These are phyloP conservation scores for Athene noctua DNA, from an alignment of 2,113 vertebrate species.

Conservation along the genomic window DNA sequence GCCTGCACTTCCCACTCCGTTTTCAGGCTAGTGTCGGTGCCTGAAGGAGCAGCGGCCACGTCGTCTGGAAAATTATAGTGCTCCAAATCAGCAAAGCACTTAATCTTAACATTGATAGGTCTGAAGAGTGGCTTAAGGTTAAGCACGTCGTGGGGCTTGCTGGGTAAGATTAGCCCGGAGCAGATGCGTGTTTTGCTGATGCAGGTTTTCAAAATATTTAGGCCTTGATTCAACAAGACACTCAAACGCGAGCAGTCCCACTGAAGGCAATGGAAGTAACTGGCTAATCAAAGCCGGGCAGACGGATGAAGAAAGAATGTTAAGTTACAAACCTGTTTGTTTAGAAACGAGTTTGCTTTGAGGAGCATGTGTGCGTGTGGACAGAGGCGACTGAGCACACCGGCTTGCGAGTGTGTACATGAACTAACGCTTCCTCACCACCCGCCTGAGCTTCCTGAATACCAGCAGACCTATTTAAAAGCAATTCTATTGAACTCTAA, in stretches of 20 bases:
- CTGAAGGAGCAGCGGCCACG: not conserved
- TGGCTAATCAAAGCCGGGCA: not conserved
- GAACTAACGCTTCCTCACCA: not conserved
- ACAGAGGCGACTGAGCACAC: not conserved
- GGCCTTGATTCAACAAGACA: constrained; percentile 1
- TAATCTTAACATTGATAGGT: constrained; percentile 1
- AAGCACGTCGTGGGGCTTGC: not conserved
- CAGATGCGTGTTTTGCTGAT: not conserved
- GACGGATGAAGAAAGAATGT: not conserved
- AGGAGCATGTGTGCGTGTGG: accelerated
- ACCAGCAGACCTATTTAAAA: not conserved
- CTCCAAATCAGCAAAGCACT: constrained; percentile 13
- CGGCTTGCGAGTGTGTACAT: accelerated
- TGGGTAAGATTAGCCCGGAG: not conserved
- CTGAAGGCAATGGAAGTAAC: not conserved
- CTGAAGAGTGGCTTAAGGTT: constrained; percentile 28
- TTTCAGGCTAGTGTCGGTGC: not conserved
- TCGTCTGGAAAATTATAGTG: not conserved
- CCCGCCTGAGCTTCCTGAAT: not conserved
- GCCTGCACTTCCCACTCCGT: not conserved
- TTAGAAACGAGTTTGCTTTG: not conserved
- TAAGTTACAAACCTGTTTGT: not conserved
- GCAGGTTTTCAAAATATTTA: constrained; percentile 2
- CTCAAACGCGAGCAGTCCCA: not conserved
- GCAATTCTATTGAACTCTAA: not conserved